Evolutionary conservation across 2,888 invertebrate genomes (phyloP), one percentile per base, ranked within the genome.

Genomic region (Sarcophaga caerulescens): DNA sequence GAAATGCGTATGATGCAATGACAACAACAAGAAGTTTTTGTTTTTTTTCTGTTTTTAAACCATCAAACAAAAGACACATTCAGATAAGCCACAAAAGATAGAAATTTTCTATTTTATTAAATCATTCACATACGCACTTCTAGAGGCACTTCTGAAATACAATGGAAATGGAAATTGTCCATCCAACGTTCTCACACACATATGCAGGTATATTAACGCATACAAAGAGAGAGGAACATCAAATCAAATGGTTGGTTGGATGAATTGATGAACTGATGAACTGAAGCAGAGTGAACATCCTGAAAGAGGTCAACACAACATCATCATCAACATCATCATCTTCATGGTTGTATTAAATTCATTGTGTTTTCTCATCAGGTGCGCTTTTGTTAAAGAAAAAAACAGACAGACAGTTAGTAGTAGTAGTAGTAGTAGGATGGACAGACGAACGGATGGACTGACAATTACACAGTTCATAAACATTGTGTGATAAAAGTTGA

Each of bases 311-410:
- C 91, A 92, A 89, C n/a, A n/a, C n/a, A 60, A 60, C 10, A 59
- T 57, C 62, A 52, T 14, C 21, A 47, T 25, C 8, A 35, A 2
- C 35, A 35, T 8, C 35, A 35, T 8, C 35, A 6, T 35, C 35
- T 6, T 35, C 6, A 35, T 35, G 35, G 8, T 35, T 35, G 35
- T 35, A 17, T 21, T 25, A 75, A 78, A 63, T 89, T 91, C 89
- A 92, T 91, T 91, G 90, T 90, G 91, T 89, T 91, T 91, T 92
- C 91, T 89, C 91, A 92, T 92, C 92, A 92, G 92, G 91, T 91
- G 91, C 91, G 89, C 78, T 78, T 73, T 82, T 81, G 84, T 81
- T 85, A 62, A 52, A 52, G 35, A 35, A 44, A 66, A 63, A 69
- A 47, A 60, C n/a, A 25, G 21, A 45, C 60, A 60, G 6, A 21